Evolutionary conservation across 2,797 vertebrate species (phyloP), one percentile per base, ranked within the genome.

Genomic region (Cryptoprocta ferox): DNA sequence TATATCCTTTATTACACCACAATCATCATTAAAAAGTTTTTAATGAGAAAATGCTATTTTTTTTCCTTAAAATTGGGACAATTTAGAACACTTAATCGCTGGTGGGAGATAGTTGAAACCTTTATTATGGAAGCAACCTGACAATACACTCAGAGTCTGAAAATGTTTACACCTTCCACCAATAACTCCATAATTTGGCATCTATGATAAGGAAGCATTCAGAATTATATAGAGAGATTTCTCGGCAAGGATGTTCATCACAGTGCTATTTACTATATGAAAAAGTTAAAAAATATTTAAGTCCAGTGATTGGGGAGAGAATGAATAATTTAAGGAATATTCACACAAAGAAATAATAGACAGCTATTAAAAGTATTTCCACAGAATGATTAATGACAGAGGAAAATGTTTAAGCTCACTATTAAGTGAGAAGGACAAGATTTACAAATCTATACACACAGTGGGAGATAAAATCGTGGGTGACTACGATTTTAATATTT

Each of bases 401-500:
- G 42, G 30, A n/a, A 75, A 79, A 65, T 76, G 59, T 59, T 79
- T 78, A 89, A 89, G 39, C 12, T 35, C 50, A 30, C 2, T 84
- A 50, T 30, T 68, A 85, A 91, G 8, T 80, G 18, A 89, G 89
- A 93, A 90, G 65, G 37, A 66, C 59, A 94, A 59, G 61, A 65
- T 68, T 94, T n/a, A 13, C 79, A 87, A 82, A 70, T 50, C 32
- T 53, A 28, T 65, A 61, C 16, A 48, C 14, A 75, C 21, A 28
- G 7, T 39, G 48, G 35, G 56, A 86, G 81, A 83, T 89, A 95
- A 92, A 88, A 88, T 68, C 63, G 45, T 84, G 18, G 37, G 32
- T 66, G 24, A 71, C 71, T 61, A 81, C 42, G 79, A 48, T 73
- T 95, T 86, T 32, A 91, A 86, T 83, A 88, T 93, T 96, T 95